phyloP scores from a whole-genome alignment of 1,140 invertebrate genomes.

The Orussus abietinus region DNA sequence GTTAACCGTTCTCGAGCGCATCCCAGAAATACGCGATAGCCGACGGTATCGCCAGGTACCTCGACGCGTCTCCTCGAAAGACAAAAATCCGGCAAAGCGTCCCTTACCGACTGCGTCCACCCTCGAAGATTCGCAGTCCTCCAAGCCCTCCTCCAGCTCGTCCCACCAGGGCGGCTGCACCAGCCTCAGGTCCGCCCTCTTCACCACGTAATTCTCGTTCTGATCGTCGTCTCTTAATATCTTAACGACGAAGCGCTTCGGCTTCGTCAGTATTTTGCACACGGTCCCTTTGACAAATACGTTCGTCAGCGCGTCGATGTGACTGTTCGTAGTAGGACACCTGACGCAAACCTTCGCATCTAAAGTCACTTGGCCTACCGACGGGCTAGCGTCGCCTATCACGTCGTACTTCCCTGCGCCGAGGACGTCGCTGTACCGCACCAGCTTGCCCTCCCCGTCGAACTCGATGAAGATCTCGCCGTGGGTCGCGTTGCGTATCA shows the following conservation, averaged over 20 bases:
- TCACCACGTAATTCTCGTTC: slow-evolving; percentile 60
- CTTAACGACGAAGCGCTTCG: slow-evolving; percentile 76
- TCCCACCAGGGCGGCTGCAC: slow-evolving; percentile 93
- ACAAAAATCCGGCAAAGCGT: not conserved
- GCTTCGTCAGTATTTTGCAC: slow-evolving; percentile 65
- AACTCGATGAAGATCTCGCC: slow-evolving; percentile 46
- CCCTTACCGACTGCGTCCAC: slow-evolving; percentile 36
- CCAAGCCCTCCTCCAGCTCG: slow-evolving; percentile 72
- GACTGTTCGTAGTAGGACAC: slow-evolving; percentile 51
- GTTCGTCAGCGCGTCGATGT: slow-evolving; percentile 46
- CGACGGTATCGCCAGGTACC: too few species aligned
- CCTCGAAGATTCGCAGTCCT: slow-evolving; percentile 37
- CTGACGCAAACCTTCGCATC: slow-evolving; percentile 66
- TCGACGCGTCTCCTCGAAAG: too few species aligned
- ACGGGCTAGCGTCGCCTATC: slow-evolving; percentile 89
- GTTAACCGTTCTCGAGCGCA: too few species aligned
- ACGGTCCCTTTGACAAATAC: slow-evolving; percentile 84
- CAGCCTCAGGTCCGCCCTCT: slow-evolving; percentile 83
- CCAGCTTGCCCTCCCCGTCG: slow-evolving; percentile 58
- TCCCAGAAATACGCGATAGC: too few species aligned
- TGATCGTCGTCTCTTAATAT: slow-evolving; percentile 54
- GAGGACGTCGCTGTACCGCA: slow-evolving; percentile 69
- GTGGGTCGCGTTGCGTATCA: slow-evolving; percentile 54
- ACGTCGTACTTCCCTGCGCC: slow-evolving; percentile 78
- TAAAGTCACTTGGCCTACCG: slow-evolving; percentile 67